Base-by-base conservation (phyloP, 2,113 vertebrate genomes). In the Sinocyclocheilus maitianheensis region DNA sequence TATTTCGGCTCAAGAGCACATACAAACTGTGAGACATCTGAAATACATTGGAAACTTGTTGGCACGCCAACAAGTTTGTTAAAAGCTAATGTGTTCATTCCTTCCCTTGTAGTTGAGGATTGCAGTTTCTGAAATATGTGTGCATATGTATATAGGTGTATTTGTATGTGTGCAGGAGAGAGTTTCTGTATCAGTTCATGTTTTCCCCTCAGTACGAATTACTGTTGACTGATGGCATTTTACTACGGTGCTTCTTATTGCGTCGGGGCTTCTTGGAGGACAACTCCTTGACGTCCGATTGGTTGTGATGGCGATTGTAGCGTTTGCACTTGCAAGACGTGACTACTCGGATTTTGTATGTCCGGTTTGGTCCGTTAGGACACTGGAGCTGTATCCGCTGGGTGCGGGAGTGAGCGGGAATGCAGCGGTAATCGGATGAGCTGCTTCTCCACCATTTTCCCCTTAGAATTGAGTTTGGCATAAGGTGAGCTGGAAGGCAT, bases 271-370 rank as follows among this genome's bases (percentile, higher is more conserved):
- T 93, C 81, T 80, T 85, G 43, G 85, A 81, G 16, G 89, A 86
- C 4, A 92, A 91, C 89, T 97, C 96, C 92, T 98, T 99, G 87
- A 95, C 94, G 90, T 96, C 96, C 0, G 98, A 99, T 81, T 97
- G 97, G 95, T 99, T 99, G 94, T 99, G 97, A 90, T 95, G 96
- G 43, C 97, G 97, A 3, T 95, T 96, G 94, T 97, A 97, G 88
- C 97, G 97, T 89, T 99, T 99, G 95, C 98, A 99, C 81, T 98
- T 98, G 95, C 98, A 99, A 67, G 97, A 93, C 0, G 97, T 97
- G 92, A 96, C 96, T 2, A 94, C 92, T 37, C 96, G 96, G 92
- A 98, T 95, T 94, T 98, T 99, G 95, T 97, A 96, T 90, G 96
- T 96, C 93, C 97, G 96, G 3, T 93, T 94, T 80, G 95, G 95